A percentile compares a stretch with the other conserved stretches of the same genome.
Evolutionary conservation across 2,113 vertebrate species (phyloP).

Genomic region (Galemys pyrenaicus): DNA sequence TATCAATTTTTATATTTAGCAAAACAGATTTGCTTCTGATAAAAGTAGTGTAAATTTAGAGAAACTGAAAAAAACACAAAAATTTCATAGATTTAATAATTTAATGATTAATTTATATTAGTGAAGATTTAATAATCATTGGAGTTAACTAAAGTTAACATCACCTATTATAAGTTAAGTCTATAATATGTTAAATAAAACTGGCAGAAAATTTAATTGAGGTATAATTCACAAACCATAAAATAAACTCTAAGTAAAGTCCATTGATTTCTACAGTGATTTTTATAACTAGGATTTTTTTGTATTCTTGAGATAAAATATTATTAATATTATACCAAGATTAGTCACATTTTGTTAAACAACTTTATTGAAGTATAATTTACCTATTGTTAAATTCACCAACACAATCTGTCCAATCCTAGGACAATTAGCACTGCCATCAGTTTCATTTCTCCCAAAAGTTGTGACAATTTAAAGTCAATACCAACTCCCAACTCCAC

Average conservation of each 20-base stretch:
- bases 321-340: background rate
- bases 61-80: background rate
- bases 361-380: background rate
- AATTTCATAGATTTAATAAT: background rate
- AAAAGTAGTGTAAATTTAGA: background rate
- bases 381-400: background rate
- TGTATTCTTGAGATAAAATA: background rate
- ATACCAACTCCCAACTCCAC: background rate
- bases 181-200: background rate
- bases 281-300: background rate
- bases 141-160: background rate
- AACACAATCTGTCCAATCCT: background rate
- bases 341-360: background rate
- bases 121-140: background rate
- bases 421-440: background rate
- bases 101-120: background rate
- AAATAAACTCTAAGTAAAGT: background rate
- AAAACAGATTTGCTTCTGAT: background rate
- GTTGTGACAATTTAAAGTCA: background rate
- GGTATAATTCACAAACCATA: background rate
- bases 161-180: background rate
- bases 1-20: background rate
- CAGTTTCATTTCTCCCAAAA: background rate
- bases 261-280: background rate
- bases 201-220: background rate